Conservation (phyloP, 2,888 invertebrate species). For the Bugula neritina region DNA sequence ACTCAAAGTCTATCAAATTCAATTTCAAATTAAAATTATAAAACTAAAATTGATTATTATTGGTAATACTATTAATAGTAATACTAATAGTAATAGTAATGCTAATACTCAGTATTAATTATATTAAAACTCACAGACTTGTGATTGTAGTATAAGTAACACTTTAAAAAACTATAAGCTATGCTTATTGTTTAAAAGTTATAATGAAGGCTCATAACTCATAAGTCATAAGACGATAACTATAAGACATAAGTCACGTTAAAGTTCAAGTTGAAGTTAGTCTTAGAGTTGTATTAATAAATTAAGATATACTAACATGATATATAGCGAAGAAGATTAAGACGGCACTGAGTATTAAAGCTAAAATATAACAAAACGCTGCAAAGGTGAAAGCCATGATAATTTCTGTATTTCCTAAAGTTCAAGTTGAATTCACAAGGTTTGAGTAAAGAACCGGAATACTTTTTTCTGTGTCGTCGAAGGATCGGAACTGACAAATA, state of each 20-base stretch:
- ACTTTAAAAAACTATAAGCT: not conserved
- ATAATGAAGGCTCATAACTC: not conserved
- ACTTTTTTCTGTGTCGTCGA: too few relatives aligned
- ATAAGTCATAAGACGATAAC: not conserved
- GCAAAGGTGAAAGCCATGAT: slow-evolving; percentile 27
- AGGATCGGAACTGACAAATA: too few relatives aligned
- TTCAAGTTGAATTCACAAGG: too few relatives aligned
- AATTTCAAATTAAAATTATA: not conserved
- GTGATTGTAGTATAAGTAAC: not conserved
- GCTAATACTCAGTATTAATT: not conserved
- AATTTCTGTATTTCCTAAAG: too few relatives aligned
- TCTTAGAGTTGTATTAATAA: too few relatives aligned
- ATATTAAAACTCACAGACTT: not conserved
- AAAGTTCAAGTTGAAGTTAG: too few relatives aligned
- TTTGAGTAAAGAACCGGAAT: too few relatives aligned
- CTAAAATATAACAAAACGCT: slow-evolving; percentile 26
- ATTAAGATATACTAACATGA: slow-evolving; percentile 26
- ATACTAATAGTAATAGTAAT: not conserved
- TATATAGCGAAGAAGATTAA: slow-evolving; percentile 27
- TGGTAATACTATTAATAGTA: not conserved
- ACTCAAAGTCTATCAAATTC: not conserved
- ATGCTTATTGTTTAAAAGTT: not conserved
- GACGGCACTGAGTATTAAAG: slow-evolving; percentile 26
- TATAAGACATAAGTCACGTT: too few relatives aligned
- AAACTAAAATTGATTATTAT: not conserved